Evolutionary conservation across 2,797 vertebrate genomes (phyloP).

Genomic region (Ctenopoma multispine): DNA sequence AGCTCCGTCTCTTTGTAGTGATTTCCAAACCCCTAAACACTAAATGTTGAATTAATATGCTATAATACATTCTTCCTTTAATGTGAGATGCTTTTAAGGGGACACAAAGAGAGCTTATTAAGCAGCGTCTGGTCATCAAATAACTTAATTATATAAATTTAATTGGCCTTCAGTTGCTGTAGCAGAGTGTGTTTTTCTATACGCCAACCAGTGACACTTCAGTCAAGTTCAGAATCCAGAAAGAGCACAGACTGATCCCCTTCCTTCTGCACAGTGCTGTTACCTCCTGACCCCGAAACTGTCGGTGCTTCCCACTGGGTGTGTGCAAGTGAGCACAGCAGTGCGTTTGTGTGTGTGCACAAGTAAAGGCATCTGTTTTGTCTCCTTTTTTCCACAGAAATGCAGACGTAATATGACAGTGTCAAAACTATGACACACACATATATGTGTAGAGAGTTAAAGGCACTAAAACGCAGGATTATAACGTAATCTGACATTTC

Average conservation of each 20-base stretch:
- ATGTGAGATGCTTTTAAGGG: constrained; percentile 27
- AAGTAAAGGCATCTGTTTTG: constrained; percentile 13
- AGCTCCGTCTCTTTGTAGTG: constrained; percentile 18
- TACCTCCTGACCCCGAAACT: constrained; percentile 46
- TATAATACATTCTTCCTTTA: constrained; percentile 32
- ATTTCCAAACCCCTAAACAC: constrained; percentile 30
- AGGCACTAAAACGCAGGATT: constrained; percentile 56
- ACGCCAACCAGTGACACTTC: constrained; percentile 2
- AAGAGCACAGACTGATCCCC: constrained; percentile 45
- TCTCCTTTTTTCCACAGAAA: constrained; percentile 18
- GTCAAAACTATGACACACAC: constrained; percentile 33
- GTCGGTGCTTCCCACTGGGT: constrained; percentile 12
- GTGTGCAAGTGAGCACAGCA: not conserved
- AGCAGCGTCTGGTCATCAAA: constrained; percentile 51
- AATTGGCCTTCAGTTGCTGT: constrained; percentile 49
- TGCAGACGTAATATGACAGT: constrained; percentile 45
- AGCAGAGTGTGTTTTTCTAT: constrained; percentile 9
- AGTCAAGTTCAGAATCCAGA: constrained; percentile 54
- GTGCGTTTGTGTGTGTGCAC: constrained; percentile 1
- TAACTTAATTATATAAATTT: constrained; percentile 47
- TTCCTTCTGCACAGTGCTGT: constrained; percentile 30
- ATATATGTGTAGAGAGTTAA: constrained; percentile 42
- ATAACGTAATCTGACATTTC: constrained; percentile 71
- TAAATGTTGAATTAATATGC: constrained; percentile 30
- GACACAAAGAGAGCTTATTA: constrained; percentile 30